A percentile compares a stretch with the other conserved stretches of the same genome.
Conservation (phyloP, 2,113 vertebrate species). For the Tragelaphus strepsiceros region DNA sequence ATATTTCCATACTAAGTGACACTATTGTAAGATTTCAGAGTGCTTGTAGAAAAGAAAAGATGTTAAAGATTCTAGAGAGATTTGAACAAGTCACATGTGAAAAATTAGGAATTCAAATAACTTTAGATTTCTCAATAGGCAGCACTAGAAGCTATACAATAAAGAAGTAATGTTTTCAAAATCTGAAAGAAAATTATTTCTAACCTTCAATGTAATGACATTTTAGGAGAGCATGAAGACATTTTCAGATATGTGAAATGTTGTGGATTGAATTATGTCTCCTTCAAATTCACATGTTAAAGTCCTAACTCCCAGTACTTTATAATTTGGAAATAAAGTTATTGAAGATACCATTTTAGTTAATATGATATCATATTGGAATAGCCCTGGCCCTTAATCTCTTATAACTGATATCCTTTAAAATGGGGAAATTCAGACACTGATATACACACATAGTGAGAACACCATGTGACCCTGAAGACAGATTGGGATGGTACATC, state of each 20-base stretch:
- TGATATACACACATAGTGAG: background rate
- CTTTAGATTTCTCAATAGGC: background rate
- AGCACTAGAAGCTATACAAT: background rate
- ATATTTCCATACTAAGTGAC: background rate
- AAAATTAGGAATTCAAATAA: background rate
- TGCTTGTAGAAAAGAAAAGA: background rate
- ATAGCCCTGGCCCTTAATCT: background rate
- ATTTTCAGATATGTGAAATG: background rate
- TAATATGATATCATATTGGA: background rate
- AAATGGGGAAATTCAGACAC: background rate
- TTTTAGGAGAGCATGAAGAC: background rate
- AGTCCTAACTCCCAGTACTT: background rate
- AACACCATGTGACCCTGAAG: background rate
- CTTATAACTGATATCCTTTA: background rate
- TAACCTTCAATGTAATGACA: background rate
- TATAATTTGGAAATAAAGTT: background rate
- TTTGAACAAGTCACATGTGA: background rate
- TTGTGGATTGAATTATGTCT: background rate
- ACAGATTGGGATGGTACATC: background rate
- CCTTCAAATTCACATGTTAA: background rate
- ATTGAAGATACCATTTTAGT: background rate
- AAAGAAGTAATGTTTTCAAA: background rate
- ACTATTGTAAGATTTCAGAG: background rate
- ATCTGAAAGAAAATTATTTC: conserved; percentile 19
- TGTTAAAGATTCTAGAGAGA: background rate